Evolutionary conservation across 1,140 invertebrate genomes (phyloP).

Genomic region (Hylaeus anthracinus): DNA sequence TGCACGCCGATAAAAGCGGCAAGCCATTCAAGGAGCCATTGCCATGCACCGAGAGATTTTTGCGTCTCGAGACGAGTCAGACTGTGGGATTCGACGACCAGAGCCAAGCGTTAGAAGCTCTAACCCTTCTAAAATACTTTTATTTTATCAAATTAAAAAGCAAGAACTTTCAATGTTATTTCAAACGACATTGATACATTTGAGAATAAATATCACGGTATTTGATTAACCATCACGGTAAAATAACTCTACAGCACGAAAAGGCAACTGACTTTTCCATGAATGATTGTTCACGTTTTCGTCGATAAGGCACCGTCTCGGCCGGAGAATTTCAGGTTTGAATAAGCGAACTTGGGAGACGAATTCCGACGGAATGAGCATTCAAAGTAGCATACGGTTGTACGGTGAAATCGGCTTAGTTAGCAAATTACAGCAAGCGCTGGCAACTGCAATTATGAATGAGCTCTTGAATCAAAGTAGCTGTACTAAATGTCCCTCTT

Average conservation of each 20-base stretch:
- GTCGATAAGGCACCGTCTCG: background rate
- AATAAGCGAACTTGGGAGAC: background rate
- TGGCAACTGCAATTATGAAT: slow-evolving; percentile 16
- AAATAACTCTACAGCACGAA: too few relatives aligned
- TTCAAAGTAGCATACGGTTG: background rate
- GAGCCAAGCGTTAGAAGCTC: too few relatives aligned
- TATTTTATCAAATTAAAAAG: too few relatives aligned
- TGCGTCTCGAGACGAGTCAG: background rate
- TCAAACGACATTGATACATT: too few relatives aligned
- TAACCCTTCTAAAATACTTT: too few relatives aligned
- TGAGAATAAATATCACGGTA: too few relatives aligned
- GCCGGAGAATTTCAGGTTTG: background rate
- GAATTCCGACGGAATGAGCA: background rate
- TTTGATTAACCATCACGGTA: too few relatives aligned
- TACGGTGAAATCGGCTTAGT: slow-evolving; percentile 29
- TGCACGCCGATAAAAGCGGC: background rate
- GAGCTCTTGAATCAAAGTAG: slow-evolving; percentile 18
- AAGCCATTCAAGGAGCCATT: background rate
- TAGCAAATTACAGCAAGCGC: slow-evolving; percentile 32
- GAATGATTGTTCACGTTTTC: background rate
- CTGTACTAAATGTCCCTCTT: background rate
- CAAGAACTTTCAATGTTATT: too few relatives aligned
- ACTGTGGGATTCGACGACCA: too few relatives aligned
- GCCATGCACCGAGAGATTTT: background rate
- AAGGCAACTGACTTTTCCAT: too few relatives aligned